Base-by-base conservation (phyloP, 1,140 invertebrate species). In the Aphaenogaster floridana region DNA sequence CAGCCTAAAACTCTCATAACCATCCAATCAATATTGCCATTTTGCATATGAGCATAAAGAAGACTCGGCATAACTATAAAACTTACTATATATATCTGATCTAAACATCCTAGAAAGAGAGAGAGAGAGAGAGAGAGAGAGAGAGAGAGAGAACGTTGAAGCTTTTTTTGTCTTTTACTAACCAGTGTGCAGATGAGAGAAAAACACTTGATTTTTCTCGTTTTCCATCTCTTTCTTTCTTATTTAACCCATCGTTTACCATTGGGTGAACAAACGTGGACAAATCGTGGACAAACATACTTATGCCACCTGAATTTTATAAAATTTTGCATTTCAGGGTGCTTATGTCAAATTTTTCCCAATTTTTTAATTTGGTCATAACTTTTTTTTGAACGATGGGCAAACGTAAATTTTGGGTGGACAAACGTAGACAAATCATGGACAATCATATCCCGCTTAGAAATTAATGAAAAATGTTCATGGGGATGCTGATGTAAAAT, bases 1-100 rank as follows among this genome's bases (percentile, higher is more conserved):
- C 28, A 28, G 28, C 28, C 28, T 28, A 52, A 86, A 61, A 61
- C 3, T 64, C 28, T 86, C 5, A 36, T 63, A 66, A 76, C 0
- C 0, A 15, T 78, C 28, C 28, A 48, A 78, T 69, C 7, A 34
- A 8, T 28, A 68, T 48, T 68, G 66, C 0, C 3, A 68, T 48
- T n/a, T 68, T 68, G 28, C 9, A 3, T 21, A 9, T 45, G 11
- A 66, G 7, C 1, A 21, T n/a, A 39, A 8, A 8, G 2, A 42
- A 64, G 2, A 39, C 9, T 39, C 5, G 2, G 1, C 9, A 59
- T 28, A 28, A 28, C 28, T 28, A 28, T 28, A 0, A 28, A 28
- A 28, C 28, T 28, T 59, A 28, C 11, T 21, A 42, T 28, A 48
- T 48, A 21, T 28, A 63, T 63, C 6, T 63, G 5, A 7, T 5